Conservation (phyloP, 2,888 invertebrate species). For the Drosophila multiciliata region DNA sequence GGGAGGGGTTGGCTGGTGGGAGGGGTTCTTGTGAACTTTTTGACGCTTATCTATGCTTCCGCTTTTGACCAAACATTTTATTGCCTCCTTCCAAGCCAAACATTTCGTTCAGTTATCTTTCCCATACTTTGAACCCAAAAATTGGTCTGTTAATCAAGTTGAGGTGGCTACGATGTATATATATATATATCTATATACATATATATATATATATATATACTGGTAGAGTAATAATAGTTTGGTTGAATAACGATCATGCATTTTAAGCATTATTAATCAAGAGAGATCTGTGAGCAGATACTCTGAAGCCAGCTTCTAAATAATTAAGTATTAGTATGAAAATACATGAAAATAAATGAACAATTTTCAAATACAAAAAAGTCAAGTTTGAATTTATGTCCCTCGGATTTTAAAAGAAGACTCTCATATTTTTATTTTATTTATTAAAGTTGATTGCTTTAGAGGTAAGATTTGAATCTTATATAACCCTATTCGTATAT, state of each 20-base stretch:
- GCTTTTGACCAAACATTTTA: constrained; percentile 78
- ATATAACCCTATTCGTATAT: not conserved
- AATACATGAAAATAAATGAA: no score
- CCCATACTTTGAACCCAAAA: constrained; percentile 25
- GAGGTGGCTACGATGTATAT: not conserved
- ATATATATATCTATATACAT: constrained; percentile 5
- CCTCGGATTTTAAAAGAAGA: not conserved
- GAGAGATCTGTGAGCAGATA: not conserved
- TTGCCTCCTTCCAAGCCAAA: constrained; percentile 79
- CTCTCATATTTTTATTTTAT: not conserved
- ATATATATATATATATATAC: constrained; percentile 8
- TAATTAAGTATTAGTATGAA: not conserved
- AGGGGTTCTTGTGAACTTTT: constrained; percentile 74
- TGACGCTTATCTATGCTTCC: constrained; percentile 76
- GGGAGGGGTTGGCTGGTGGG: not conserved
- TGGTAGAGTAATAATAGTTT: not conserved
- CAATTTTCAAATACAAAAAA: not conserved
- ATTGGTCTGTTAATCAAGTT: constrained; percentile 21
- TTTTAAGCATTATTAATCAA: not conserved
- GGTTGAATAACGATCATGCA: not conserved
- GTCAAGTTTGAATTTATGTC: not conserved
- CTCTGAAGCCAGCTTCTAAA: not conserved
- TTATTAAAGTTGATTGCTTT: not conserved
- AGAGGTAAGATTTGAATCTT: not conserved
- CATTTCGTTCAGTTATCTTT: constrained; percentile 56